Percentiles rank a stretch among this genome's conserved stretches.
phyloP scores from a whole-genome alignment of 1,140 invertebrate species.

The Anagrus nilaparvatae region DNA sequence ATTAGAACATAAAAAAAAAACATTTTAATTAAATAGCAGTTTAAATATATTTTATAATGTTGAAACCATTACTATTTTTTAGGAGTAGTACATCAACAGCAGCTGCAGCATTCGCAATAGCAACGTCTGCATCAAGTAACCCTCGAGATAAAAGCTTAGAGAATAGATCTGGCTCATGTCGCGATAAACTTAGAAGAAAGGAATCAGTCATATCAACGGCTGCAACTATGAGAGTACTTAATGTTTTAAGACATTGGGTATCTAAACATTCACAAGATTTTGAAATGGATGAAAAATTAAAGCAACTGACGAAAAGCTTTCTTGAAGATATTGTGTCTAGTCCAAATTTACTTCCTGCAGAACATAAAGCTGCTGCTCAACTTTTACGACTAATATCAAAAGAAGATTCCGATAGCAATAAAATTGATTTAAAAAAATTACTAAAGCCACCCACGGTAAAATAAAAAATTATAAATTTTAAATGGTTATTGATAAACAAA shows the following conservation, averaged over 20 bases:
- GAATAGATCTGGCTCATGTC: slow-evolving; percentile 29
- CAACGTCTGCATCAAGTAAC: slow-evolving; percentile 79
- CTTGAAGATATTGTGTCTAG: slow-evolving; percentile 81
- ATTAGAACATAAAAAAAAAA: too few species aligned
- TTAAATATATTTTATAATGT: too few species aligned
- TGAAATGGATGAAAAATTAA: slow-evolving; percentile 65
- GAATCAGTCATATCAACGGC: slow-evolving; percentile 86
- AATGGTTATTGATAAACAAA: background rate
- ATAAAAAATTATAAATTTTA: background rate
- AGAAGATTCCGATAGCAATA: slow-evolving; percentile 50
- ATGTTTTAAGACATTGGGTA: slow-evolving; percentile 69
- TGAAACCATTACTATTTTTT: too few species aligned
- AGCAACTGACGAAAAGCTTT: slow-evolving; percentile 73
- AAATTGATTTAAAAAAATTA: slow-evolving; percentile 61
- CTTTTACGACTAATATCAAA: slow-evolving; percentile 69
- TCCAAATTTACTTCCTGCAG: slow-evolving; percentile 75
- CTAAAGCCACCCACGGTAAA: slow-evolving; percentile 62
- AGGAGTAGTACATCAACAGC: slow-evolving; percentile 86
- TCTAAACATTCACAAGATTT: slow-evolving; percentile 72
- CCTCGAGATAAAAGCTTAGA: slow-evolving; percentile 49
- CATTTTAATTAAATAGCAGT: too few species aligned
- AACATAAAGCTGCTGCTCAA: slow-evolving; percentile 80
- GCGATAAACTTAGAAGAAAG: slow-evolving; percentile 48
- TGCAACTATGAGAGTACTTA: slow-evolving; percentile 86
- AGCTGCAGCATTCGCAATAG: slow-evolving; percentile 84